These are phyloP conservation scores for Drosophila nigromelanica DNA, from an alignment of 1,140 invertebrate species.

Conservation along the genomic window DNA sequence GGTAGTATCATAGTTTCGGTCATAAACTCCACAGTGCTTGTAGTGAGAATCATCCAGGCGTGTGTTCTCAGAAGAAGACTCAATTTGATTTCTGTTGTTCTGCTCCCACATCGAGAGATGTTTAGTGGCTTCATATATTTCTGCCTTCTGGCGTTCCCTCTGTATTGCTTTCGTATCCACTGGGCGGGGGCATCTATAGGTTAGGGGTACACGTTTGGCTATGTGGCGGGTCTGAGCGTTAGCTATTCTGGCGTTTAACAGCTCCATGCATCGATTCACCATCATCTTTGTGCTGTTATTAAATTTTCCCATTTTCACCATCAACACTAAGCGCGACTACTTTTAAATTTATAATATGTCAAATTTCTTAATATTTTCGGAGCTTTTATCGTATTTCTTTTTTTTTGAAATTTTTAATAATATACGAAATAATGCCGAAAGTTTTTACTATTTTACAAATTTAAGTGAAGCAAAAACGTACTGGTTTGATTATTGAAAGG, in stretches of 20 bases:
- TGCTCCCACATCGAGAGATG: slow-evolving; percentile 63
- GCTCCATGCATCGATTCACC: slow-evolving; percentile 45
- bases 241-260: slow-evolving; percentile 37
- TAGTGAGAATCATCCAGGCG: slow-evolving; percentile 48
- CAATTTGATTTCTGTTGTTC: neutral
- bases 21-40: slow-evolving; percentile 2
- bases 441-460: slow-evolving; percentile 7
- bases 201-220: neutral
- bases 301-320: slow-evolving; percentile 43
- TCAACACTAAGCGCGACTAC: neutral
- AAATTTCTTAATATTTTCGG: too few relatives aligned
- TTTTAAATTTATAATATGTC: slow-evolving; percentile 10
- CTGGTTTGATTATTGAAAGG: neutral
- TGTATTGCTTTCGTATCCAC: neutral
- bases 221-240: slow-evolving; percentile 44
- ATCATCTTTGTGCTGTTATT: slow-evolving; percentile 35
- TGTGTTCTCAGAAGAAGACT: neutral
- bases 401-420: slow-evolving; percentile 1
- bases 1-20: slow-evolving; percentile 48
- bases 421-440: slow-evolving; percentile 39
- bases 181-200: neutral
- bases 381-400: slow-evolving; percentile 6
- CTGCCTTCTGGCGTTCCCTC: slow-evolving; percentile 42
- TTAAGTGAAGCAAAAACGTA: neutral
- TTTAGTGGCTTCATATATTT: slow-evolving; percentile 46